These are phyloP conservation scores for Eupeodes luniger DNA, from an alignment of 2,888 invertebrate genomes.

Conservation along the genomic window DNA sequence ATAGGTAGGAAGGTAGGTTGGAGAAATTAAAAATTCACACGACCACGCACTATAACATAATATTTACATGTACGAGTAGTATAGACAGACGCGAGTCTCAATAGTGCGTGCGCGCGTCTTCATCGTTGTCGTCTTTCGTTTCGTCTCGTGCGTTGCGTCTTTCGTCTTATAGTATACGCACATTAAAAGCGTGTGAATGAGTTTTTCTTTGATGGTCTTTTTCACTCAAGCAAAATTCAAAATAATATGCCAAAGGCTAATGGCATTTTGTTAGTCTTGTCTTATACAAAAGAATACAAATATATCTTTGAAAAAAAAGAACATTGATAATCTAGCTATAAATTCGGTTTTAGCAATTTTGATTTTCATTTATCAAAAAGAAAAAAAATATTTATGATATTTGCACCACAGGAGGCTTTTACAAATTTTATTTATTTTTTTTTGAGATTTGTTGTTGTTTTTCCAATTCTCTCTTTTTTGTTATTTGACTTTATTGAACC, in stretches of 20 bases:
- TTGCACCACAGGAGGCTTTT: conserved; percentile 22
- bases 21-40: conserved; percentile 63
- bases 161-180: neutral
- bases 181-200: conserved; percentile 56
- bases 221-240: neutral
- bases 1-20: neutral
- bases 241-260: conserved; percentile 29
- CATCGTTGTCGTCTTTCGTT: too few species aligned
- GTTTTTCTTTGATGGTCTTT: conserved; percentile 18
- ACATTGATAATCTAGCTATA: conserved; percentile 35
- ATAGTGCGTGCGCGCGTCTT: neutral
- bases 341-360: conserved; percentile 24
- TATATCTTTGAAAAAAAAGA: neutral
- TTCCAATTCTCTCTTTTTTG: neutral
- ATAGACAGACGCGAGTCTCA: neutral
- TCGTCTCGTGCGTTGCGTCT: too few species aligned
- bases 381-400: conserved; percentile 12
- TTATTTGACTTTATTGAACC: neutral
- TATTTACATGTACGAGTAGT: neutral
- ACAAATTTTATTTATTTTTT: neutral
- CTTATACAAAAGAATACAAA: neutral
- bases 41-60: conserved; percentile 16
- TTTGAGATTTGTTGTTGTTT: neutral
- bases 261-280: conserved; percentile 5
- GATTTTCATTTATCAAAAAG: conserved; percentile 36